These are phyloP conservation scores for Hormiphora californensis DNA, from an alignment of 37 sponge, comb jelly and placozoan genomes.

Conservation along the genomic window DNA sequence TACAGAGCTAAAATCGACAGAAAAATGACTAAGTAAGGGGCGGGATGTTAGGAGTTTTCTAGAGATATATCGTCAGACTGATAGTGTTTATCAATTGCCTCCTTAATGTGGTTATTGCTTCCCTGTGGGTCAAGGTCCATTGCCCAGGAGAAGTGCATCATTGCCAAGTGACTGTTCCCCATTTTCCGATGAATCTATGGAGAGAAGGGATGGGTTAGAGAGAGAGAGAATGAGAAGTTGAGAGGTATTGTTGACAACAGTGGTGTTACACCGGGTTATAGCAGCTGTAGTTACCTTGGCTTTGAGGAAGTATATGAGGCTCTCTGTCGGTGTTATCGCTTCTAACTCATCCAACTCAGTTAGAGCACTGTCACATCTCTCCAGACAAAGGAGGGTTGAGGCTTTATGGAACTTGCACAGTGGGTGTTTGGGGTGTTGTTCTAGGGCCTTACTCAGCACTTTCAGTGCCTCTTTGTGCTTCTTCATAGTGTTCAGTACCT, in stretches of 20 bases:
- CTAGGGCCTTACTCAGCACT: conserved; percentile 61
- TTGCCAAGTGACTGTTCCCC: conserved; percentile 66
- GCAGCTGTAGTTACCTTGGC: conserved; percentile 64
- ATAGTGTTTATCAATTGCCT: conserved; percentile 58
- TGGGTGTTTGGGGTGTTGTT: conserved; percentile 59
- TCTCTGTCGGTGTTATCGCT: conserved; percentile 66
- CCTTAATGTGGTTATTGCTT: conserved; percentile 51
- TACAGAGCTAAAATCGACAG: conserved; percentile 29
- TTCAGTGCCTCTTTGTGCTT: conserved; percentile 60
- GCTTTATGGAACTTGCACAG: conserved; percentile 62
- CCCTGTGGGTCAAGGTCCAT: conserved; percentile 60
- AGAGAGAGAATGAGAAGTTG: background rate
- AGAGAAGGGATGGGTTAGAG: background rate
- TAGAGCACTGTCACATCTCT: conserved; percentile 60
- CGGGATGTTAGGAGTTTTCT: background rate
- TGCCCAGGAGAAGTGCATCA: conserved; percentile 76
- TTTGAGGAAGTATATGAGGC: conserved; percentile 69
- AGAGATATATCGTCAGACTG: background rate
- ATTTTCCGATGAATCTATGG: conserved; percentile 59
- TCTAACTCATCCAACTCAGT: conserved; percentile 64
- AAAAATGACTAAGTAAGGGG: background rate
- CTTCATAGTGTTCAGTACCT: conserved; percentile 62
- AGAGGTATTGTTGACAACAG: background rate
- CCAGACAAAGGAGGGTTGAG: conserved; percentile 32
- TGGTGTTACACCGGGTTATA: background rate